Evolutionary conservation across 2,888 invertebrate species (phyloP), one percentile per base, ranked within the genome.

Genomic region (Blomia tropicalis): DNA sequence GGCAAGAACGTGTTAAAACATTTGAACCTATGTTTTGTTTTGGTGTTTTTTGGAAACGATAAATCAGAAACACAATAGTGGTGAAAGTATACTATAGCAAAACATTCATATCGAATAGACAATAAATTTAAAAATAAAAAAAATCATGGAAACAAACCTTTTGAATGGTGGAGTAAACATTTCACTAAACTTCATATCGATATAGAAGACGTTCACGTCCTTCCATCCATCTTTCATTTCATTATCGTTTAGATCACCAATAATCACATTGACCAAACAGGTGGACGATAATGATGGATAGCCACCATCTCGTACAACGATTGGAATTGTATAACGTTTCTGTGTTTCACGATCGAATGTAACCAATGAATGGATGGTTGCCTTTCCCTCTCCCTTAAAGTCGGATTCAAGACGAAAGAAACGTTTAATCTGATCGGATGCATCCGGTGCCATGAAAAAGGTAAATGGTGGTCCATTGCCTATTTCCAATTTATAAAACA

Each of bases 171-270:
- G 14, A 14, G 41, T 41, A 41, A n/a, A 14, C n/a, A n/a, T 56
- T 17, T 2, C 29, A 2, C 2, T 29, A 11, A 19, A 22, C 30
- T n/a, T n/a, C n/a, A n/a, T n/a, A n/a, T n/a, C n/a, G 44, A 58
- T 14, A 19, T 25, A 47, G 32, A 41, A 96, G 1, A 95, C 90
- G 72, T 91, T 85, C 71, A 98, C 90, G 68, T 93, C 75, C 77
- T 95, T 96, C 2, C 87, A 85, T 1, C 95, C 96, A 0, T 93
- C 89, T 72, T 87, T 87, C 89, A 95, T 96, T 77, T 91, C 89
- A 75, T 95, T 93, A 73, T 96, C 95, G 74, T 96, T 96, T 22
- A 88, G 85, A 75, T 96, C 96, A 25, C 93, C 95, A 70, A 96
- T 93, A 54, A 92, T 87, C 25, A 95, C 89, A 0, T 91, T 92